Percentiles rank a stretch among this genome's conserved stretches.
phyloP scores from a whole-genome alignment of 35 echinoderm and acorn worm genomes.

The Ophiothrix spiculata region DNA sequence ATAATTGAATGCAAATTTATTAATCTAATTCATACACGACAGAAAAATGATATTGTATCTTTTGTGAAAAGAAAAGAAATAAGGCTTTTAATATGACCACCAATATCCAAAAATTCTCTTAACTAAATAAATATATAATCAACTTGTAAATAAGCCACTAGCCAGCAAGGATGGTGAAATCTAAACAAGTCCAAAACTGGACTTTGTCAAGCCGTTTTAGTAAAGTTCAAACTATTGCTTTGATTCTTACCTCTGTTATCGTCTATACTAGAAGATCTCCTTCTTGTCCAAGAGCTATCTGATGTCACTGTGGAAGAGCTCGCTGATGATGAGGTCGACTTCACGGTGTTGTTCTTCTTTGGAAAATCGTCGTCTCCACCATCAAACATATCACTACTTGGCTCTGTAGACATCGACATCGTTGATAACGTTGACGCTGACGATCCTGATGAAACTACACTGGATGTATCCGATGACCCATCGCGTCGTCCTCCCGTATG shows the following conservation, averaged over 20 bases:
- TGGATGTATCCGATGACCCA: constrained; percentile 66
- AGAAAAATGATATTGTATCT: too few species aligned
- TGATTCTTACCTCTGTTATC: constrained; percentile 7
- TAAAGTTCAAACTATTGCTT: too few species aligned
- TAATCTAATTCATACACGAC: too few species aligned
- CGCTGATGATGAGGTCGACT: constrained; percentile 46
- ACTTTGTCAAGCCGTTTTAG: too few species aligned
- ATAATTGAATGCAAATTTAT: too few species aligned
- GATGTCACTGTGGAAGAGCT: constrained; percentile 57
- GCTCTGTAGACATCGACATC: constrained; percentile 72
- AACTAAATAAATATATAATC: too few species aligned
- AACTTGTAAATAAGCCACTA: too few species aligned
- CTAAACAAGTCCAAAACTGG: too few species aligned
- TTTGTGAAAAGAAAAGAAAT: too few species aligned
- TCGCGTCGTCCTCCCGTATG: constrained; percentile 49
- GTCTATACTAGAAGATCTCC: neutral
- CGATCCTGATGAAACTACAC: constrained; percentile 80
- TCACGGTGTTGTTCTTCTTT: constrained; percentile 46
- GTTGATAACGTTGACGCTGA: constrained; percentile 88
- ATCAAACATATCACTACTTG: constrained; percentile 68
- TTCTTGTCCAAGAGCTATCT: constrained; percentile 20
- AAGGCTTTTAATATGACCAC: too few species aligned
- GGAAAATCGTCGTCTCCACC: constrained; percentile 35
- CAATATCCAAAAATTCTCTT: too few species aligned
- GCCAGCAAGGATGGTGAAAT: too few species aligned